Evolutionary conservation across 2,113 vertebrate species (phyloP).

Genomic region (Piprites chloris): DNA sequence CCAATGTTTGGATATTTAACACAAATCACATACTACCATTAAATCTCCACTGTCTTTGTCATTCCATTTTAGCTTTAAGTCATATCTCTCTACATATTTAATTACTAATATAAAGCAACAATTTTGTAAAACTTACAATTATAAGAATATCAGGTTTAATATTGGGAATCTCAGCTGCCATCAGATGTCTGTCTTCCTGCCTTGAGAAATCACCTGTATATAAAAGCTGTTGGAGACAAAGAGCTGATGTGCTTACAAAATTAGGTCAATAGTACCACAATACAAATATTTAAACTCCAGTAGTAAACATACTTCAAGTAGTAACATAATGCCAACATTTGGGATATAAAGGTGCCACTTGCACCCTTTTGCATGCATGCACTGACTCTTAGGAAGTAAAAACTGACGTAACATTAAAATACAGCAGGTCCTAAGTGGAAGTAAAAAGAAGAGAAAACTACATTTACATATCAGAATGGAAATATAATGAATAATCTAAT

Average conservation of each 20-base stretch:
- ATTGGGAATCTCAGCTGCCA: constrained; percentile 98
- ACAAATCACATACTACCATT: neutral
- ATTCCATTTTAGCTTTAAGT: neutral
- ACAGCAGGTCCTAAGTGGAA: neutral
- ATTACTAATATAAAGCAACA: neutral
- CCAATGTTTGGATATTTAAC: neutral
- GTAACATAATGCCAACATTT: neutral
- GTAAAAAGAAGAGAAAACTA: neutral
- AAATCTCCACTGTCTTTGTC: neutral
- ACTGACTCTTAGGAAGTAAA: neutral
- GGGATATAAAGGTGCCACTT: neutral
- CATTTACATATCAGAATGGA: neutral
- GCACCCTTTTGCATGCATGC: neutral
- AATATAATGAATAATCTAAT: neutral
- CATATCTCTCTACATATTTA: neutral
- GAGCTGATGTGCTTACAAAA: neutral
- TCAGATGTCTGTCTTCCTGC: constrained; percentile 95
- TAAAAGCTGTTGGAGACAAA: constrained; percentile 78
- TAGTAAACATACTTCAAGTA: neutral
- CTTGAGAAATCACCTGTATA: constrained; percentile 98
- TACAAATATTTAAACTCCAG: neutral
- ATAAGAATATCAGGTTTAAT: constrained; percentile 98
- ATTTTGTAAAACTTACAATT: constrained; percentile 79
- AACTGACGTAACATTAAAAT: neutral
- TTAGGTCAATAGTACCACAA: neutral